Base-by-base conservation (phyloP, 30 jellyfish, hydroid and myxozoan genomes). In the Cassiopea andromeda region DNA sequence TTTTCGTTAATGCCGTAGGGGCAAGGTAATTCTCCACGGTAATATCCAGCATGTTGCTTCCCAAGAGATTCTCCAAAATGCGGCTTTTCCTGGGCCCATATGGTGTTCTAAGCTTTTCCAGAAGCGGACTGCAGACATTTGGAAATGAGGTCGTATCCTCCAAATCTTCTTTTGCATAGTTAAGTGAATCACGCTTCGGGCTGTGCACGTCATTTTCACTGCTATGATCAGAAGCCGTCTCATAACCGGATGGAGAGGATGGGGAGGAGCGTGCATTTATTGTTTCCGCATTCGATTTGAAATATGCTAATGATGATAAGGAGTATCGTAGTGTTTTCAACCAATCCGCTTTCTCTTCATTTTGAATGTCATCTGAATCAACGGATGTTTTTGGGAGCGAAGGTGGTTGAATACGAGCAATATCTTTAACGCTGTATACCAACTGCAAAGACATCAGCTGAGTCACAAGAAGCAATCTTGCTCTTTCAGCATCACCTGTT, bases 381-480 rank as follows among this genome's bases (percentile, higher is more conserved):
- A 50, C 49, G 50, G 73, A 49, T 4, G 79, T 15, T 6, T n/a
- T n/a, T n/a, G 44, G 48, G 15, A n/a, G 43, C 16, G 84, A 15
- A 2, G 84, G 17, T 46, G 84, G 27, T 1, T 75, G 84, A 27
- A 80, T 59, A 1, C 60, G 48, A 3, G 89, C 78, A 19, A 80
- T 85, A 69, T 49, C 93, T 46, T 72, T 60, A 14, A 80, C 78
- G 81, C 93, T 92, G 72, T 84, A 78, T 19, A 92, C 88, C 7
- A 92, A 77, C 80, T 92, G 97, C 73, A 92, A 27, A 1, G 97
- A 85, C 95, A 92, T 92, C 27, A 92, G 85, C 70, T 92, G 96
- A 38, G 97, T 95, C 74, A 92, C 72, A 38, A 92, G 77, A 66
- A 92, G 69, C 13, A 85, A 73, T 43, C 88, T 87, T 66, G 89